Evolutionary conservation across 2,797 vertebrate species (phyloP).

Genomic region (Esox lucius): DNA sequence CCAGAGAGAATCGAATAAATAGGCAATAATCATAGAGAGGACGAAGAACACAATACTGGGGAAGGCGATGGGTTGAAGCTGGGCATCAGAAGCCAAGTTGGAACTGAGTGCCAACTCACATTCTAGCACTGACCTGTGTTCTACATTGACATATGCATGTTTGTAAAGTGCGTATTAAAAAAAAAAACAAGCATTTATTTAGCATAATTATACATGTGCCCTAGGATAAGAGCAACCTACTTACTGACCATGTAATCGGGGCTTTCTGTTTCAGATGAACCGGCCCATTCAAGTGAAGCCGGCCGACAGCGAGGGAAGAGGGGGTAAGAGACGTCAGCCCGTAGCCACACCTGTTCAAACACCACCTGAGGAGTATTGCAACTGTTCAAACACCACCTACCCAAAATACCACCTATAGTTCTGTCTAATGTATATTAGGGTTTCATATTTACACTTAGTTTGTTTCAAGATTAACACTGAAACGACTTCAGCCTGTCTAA

Average conservation of each 20-base stretch:
- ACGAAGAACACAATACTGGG: neutral
- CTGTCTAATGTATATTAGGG: neutral
- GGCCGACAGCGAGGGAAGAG: conserved; percentile 96
- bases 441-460: neutral
- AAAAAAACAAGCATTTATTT: neutral
- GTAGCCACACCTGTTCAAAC: conserved; percentile 55
- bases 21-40: conserved; percentile 12
- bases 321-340: conserved; percentile 81
- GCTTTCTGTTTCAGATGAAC: conserved; percentile 85
- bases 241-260: neutral
- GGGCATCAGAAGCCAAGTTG: conserved; percentile 10
- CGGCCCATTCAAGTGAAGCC: conserved; percentile 99
- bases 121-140: neutral
- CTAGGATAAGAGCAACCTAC: conserved; percentile 12
- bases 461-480: neutral
- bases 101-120: neutral
- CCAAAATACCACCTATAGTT: neutral
- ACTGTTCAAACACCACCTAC: conserved; percentile 16
- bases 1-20: conserved; percentile 33
- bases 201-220: neutral
- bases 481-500: too few relatives aligned
- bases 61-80: conserved; percentile 7
- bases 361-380: conserved; percentile 13
- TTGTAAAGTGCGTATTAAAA: neutral
- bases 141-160: neutral